These are phyloP conservation scores for Hippoglossus hippoglossus DNA, from an alignment of 2,797 vertebrate genomes.

Conservation along the genomic window DNA sequence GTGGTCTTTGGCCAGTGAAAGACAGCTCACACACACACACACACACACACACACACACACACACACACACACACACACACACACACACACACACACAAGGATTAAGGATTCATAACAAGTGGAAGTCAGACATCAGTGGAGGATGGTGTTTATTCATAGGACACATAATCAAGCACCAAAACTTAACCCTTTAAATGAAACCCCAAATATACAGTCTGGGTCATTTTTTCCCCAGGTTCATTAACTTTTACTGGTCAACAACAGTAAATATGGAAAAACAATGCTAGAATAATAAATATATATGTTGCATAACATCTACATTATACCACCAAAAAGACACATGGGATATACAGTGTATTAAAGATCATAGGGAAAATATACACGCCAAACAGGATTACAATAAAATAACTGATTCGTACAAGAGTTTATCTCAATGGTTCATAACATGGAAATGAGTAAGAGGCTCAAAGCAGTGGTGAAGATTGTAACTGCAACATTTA, in stretches of 20 bases:
- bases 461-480: not conserved
- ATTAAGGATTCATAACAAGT: not conserved
- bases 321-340: conserved; percentile 13
- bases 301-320: conserved; percentile 35
- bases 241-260: not conserved
- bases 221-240: not conserved
- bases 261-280: not conserved
- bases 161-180: not conserved
- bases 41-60: conserved; percentile 14
- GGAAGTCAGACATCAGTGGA: not conserved
- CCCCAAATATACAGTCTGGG: not conserved
- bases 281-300: not conserved
- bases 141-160: conserved; percentile 7
- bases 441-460: conserved; percentile 1
- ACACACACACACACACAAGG: too few species aligned
- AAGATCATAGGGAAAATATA: not conserved
- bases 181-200: conserved; percentile 12
- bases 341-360: not conserved
- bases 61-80: too few species aligned
- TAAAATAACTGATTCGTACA: conserved; percentile 8
- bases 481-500: not conserved
- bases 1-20: conserved; percentile 34
- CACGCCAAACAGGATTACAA: conserved; percentile 1
- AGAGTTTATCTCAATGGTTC: not conserved
- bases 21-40: conserved; percentile 6